Percentiles rank a stretch among this genome's conserved stretches.
Conservation (phyloP, 2,113 vertebrate species). For the Xenopus tropicalis region DNA sequence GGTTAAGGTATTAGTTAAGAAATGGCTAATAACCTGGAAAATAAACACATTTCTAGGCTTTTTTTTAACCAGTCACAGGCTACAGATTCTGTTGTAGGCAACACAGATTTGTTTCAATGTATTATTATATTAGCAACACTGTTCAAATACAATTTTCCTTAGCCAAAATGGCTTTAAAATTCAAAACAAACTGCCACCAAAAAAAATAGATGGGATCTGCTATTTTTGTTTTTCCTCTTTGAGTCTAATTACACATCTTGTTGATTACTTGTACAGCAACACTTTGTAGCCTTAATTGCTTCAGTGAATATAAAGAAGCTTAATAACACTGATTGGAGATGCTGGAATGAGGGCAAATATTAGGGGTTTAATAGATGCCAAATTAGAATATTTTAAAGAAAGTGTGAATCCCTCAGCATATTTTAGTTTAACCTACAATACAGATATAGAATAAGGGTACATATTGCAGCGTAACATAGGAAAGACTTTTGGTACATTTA, state of each 20-base stretch:
- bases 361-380: conserved; percentile 1
- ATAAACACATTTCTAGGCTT: no score
- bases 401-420: not conserved
- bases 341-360: conserved; percentile 14
- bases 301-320: conserved; percentile 62
- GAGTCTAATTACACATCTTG: conserved; percentile 66
- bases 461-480: no score
- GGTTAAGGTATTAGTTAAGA: no score
- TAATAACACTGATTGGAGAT: conserved; percentile 49
- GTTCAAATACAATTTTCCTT: conserved; percentile 37
- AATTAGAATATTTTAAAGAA: conserved; percentile 4
- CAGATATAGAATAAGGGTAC: no score
- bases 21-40: no score
- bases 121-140: no score
- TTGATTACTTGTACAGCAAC: conserved; percentile 64
- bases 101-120: no score
- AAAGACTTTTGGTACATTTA: no score
- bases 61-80: no score
- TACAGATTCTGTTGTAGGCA: no score
- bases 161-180: conserved; percentile 33
- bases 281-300: conserved; percentile 64
- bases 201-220: conserved; percentile 1
- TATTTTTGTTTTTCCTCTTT: conserved; percentile 46
- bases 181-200: conserved; percentile 11
- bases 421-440: not conserved